A percentile compares a stretch with the other conserved stretches of the same genome.
Evolutionary conservation across 1,140 invertebrate species (phyloP).

Genomic region (Drosophila nigromelanica): DNA sequence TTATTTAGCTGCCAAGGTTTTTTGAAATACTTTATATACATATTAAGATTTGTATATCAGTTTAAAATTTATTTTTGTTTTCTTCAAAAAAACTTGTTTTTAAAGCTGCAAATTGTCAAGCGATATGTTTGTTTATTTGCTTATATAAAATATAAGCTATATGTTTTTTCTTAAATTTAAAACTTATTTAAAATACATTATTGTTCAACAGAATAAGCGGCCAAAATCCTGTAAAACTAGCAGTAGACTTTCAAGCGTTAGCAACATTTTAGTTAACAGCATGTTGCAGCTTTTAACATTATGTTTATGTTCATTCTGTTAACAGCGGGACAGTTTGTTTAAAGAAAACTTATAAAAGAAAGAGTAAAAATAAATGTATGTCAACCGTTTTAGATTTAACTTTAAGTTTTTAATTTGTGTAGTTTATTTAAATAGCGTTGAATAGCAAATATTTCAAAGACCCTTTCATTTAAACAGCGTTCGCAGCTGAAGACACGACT

Average conservation of each 20-base stretch:
- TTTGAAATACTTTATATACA: neutral
- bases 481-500: neutral
- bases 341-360: neutral
- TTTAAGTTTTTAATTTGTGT: neutral
- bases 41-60: neutral
- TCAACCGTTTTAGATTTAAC: neutral
- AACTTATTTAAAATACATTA: neutral
- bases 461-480: neutral
- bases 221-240: neutral
- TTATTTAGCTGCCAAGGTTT: too few species aligned
- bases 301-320: neutral
- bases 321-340: neutral
- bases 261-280: constrained; percentile 34
- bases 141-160: too few species aligned
- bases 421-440: neutral
- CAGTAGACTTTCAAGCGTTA: neutral
- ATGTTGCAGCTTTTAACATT: constrained; percentile 17
- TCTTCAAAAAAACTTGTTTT: too few species aligned
- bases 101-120: too few species aligned
- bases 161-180: too few species aligned
- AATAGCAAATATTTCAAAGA: neutral
- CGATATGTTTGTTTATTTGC: too few species aligned
- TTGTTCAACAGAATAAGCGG: neutral
- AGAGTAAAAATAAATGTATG: too few species aligned
- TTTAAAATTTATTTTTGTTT: too few species aligned